These are phyloP conservation scores for Craniophora ligustri DNA, from an alignment of 2,888 invertebrate genomes.

Conservation along the genomic window DNA sequence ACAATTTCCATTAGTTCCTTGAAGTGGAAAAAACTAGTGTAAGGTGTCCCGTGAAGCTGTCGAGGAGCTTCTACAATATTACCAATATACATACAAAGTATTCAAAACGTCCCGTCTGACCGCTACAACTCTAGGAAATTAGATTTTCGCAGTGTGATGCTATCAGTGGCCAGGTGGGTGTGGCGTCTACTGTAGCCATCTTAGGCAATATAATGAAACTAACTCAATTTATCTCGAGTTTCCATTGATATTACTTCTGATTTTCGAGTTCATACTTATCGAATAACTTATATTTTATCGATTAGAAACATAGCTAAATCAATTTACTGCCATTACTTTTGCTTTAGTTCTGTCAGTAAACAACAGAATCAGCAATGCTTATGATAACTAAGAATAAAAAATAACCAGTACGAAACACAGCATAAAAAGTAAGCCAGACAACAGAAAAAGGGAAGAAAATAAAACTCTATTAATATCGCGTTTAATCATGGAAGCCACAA, in stretches of 20 bases:
- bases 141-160: slow-evolving; percentile 34
- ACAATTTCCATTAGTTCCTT: too few relatives aligned
- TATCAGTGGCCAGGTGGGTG: slow-evolving; percentile 27
- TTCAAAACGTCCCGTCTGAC: slow-evolving; percentile 27
- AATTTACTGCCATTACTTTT: too few relatives aligned
- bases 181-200: slow-evolving; percentile 21
- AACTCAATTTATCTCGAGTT: slow-evolving; percentile 8
- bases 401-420: slow-evolving; percentile 15
- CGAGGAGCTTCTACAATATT: not conserved
- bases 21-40: too few relatives aligned
- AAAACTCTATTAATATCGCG: slow-evolving; percentile 57
- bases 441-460: slow-evolving; percentile 42
- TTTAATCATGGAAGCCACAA: slow-evolving; percentile 60
- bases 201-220: slow-evolving; percentile 11
- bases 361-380: too few relatives aligned
- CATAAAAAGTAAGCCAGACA: slow-evolving; percentile 39
- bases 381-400: slow-evolving; percentile 12
- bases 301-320: too few relatives aligned
- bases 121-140: slow-evolving; percentile 41
- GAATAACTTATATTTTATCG: too few relatives aligned
- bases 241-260: too few relatives aligned
- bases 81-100: not conserved
- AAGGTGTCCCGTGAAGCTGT: not conserved
- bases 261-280: too few relatives aligned
- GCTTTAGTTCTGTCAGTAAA: too few relatives aligned